phyloP scores from a whole-genome alignment of 2,113 vertebrate species.

The Erinaceus europaeus region DNA sequence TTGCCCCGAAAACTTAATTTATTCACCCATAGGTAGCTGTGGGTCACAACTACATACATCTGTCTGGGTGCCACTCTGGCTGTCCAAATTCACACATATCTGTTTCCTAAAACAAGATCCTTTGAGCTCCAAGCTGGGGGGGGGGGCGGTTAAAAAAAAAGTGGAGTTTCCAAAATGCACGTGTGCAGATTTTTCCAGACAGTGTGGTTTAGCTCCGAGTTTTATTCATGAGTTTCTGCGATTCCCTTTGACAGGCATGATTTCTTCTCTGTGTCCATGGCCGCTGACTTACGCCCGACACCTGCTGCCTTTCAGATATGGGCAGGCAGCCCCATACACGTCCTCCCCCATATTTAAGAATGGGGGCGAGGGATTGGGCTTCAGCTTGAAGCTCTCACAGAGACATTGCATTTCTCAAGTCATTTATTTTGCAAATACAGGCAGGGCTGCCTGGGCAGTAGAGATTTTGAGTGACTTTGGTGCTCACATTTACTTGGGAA shows the following conservation, averaged over 20 bases:
- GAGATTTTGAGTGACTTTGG: conserved; percentile 76
- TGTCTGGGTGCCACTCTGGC: conserved; percentile 51
- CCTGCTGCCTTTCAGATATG: conserved; percentile 87
- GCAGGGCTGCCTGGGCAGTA: conserved; percentile 71
- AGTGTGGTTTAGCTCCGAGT: conserved; percentile 70
- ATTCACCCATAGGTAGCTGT: conserved; percentile 67
- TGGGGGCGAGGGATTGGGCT: conserved; percentile 72
- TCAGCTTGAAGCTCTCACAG: conserved; percentile 82
- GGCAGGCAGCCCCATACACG: conserved; percentile 57
- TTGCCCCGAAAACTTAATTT: conserved; percentile 76
- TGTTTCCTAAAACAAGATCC: conserved; percentile 71
- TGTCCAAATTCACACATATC: conserved; percentile 77
- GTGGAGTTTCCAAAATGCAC: conserved; percentile 71
- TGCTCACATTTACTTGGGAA: conserved; percentile 63
- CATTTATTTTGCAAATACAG: conserved; percentile 79
- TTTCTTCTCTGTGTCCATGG: conserved; percentile 78
- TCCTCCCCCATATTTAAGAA: conserved; percentile 80
- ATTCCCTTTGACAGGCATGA: conserved; percentile 82
- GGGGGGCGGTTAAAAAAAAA: not conserved
- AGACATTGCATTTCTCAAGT: conserved; percentile 78
- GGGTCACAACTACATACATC: conserved; percentile 58
- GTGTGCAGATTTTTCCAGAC: conserved; percentile 75
- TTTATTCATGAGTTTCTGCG: conserved; percentile 83
- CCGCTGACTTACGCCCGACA: conserved; percentile 81
- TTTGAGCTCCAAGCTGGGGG: conserved; percentile 64